Evolutionary conservation across 2,888 invertebrate genomes (phyloP), one percentile per base, ranked within the genome.

Genomic region (Chloroclysta siterata): DNA sequence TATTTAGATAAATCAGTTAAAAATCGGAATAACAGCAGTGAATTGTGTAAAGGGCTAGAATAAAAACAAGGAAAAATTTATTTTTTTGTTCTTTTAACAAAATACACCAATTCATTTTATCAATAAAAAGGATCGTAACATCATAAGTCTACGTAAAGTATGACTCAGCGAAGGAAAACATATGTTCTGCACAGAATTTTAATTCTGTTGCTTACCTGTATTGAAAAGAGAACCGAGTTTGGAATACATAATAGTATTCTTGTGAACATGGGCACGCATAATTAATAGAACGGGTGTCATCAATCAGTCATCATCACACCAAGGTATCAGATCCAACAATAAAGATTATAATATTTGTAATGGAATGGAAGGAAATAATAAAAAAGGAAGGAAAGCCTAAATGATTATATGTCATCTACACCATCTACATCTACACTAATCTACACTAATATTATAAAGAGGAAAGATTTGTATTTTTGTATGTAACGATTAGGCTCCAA

Each of bases 151-250:
- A 39, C 11, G 36, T 39, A 39, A 22, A 47, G 17, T 11, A 76
- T 81, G 80, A 83, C 53, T 82, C 80, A 80, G 76, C 78, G 74
- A 76, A 87, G 87, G 86, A 46, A 87, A 87, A 87, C 80, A 60
- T 48, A 71, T 59, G 69, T 65, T 65, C 64, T 74, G 76, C 71
- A 70, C 76, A 68, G 84, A 85, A 87, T 87, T 77, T 72, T 81
- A 86, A 68, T 62, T 44, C 50, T 48, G 10, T 62, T 48, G 50
- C 11, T 56, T 39, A 11, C 11, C 10, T 10, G 36, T 84, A 82
- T 83, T 84, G 76, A 79, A 79, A 83, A 75, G 76, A 69, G 72
- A 69, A 75, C 72, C 74, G 71, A 70, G 71, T 71, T 73, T 65
- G 61, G 82, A 82, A 82, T 83, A 80, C 70, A 63, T 72, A 79